Evolutionary conservation across 2,797 vertebrate genomes (phyloP), one percentile per base, ranked within the genome.

Genomic region (Carapus acus): DNA sequence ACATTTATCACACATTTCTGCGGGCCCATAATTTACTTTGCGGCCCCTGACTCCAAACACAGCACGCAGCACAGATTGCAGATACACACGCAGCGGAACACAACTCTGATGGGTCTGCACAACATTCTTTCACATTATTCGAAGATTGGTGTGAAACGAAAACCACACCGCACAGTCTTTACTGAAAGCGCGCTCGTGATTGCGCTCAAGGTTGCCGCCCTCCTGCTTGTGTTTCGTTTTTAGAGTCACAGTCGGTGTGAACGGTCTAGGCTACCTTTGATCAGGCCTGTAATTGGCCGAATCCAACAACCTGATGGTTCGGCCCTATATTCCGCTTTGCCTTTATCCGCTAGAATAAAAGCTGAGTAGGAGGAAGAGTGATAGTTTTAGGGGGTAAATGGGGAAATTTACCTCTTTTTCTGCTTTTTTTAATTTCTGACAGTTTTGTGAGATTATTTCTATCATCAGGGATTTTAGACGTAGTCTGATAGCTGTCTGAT

Each of bases 371-470:
- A 66, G 33, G 45, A 7, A 43, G 33, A 23, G 18, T 21, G 16
- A 24, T 53, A 49, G 33, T 67, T 67, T 65, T 33, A 42, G 43
- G 43, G 36, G 33, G 31, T 3, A 15, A 22, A 27, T 20, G 7
- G n/a, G n/a, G n/a, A n/a, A n/a, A 31, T 9, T 39, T 43, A 31
- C 49, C 39, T 9, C 34, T 54, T 55, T 54, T 43, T 71, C 50
- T 47, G 49, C 57, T 57, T 70, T 77, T 73, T 63, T n/a, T n/a
- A n/a, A n/a, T n/a, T n/a, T 50, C 43, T 74, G 71, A 74, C 70
- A 68, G 59, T 71, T 78, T 75, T 85, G 81, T 88, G 71, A 86
- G 82, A 78, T 79, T 80, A 68, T 83, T 70, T 67, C 56, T 81
- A 47, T 81, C 83, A 82, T 59, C 48, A 23, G 79, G 83, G 72